A percentile compares a stretch with the other conserved stretches of the same genome.
These are phyloP conservation scores for Rambutsinella grinnellia DNA, from an alignment of 2,888 invertebrate genomes.

Conservation along the genomic window DNA sequence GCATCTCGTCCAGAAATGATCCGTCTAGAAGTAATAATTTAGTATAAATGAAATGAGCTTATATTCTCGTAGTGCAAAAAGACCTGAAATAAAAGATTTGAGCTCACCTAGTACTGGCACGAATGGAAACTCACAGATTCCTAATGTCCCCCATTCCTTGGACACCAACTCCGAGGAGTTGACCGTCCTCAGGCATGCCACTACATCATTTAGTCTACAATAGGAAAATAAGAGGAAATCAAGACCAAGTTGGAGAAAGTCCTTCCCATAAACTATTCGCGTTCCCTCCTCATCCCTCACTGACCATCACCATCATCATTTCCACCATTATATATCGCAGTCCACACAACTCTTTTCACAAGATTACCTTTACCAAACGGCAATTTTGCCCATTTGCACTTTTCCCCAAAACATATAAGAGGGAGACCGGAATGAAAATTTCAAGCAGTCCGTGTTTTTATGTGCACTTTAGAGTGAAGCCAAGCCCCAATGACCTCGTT, in stretches of 20 bases:
- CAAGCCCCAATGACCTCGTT: slow-evolving; percentile 51
- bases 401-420: background rate
- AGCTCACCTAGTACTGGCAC: slow-evolving; percentile 83
- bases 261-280: background rate
- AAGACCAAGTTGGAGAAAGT: background rate
- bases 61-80: too few species aligned
- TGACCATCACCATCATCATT: background rate
- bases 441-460: background rate
- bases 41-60: too few species aligned
- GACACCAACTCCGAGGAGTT: slow-evolving; percentile 82
- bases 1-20: slow-evolving; percentile 88
- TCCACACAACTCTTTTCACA: slow-evolving; percentile 11
- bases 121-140: slow-evolving; percentile 92
- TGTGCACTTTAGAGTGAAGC: slow-evolving; percentile 12
- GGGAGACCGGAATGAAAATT: background rate
- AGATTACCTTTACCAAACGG: slow-evolving; percentile 18
- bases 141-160: slow-evolving; percentile 87
- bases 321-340: background rate
- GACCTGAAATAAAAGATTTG: background rate
- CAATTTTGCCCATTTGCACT: slow-evolving; percentile 41
- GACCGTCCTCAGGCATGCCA: slow-evolving; percentile 82
- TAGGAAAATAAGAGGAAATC: slow-evolving; percentile 2
- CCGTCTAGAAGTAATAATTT: slow-evolving; percentile 79
- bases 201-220: slow-evolving; percentile 68
- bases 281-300: background rate